These are phyloP conservation scores for Melanotaenia nigrans DNA, from an alignment of 2,797 vertebrate genomes.

Conservation along the genomic window DNA sequence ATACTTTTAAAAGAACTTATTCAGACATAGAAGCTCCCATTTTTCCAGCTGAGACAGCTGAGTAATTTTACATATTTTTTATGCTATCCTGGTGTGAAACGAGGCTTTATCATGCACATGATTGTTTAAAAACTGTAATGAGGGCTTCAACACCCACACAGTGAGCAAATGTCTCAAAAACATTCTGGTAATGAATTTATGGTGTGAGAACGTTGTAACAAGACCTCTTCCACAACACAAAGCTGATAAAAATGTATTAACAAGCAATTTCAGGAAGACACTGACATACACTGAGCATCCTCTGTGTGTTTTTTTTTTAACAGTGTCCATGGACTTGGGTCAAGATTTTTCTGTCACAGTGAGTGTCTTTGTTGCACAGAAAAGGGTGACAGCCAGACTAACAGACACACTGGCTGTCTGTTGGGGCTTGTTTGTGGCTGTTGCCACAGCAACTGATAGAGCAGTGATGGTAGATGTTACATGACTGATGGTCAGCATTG, in stretches of 20 bases:
- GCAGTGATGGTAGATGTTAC: constrained; percentile 44
- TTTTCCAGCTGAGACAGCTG: background rate
- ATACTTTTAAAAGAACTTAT: background rate
- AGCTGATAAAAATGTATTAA: background rate
- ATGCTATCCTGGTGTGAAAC: background rate
- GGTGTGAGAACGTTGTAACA: background rate
- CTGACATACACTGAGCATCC: constrained; percentile 18
- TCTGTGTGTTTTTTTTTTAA: constrained; percentile 25
- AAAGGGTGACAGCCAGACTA: constrained; percentile 41
- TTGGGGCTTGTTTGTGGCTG: constrained; percentile 83
- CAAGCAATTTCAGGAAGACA: background rate
- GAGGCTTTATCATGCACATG: background rate
- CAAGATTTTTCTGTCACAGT: constrained; percentile 49
- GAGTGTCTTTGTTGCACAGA: constrained; percentile 69
- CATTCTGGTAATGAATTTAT: background rate
- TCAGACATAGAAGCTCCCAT: background rate
- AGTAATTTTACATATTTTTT: background rate
- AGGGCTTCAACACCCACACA: background rate
- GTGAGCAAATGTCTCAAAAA: background rate
- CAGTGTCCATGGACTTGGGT: constrained; percentile 5
- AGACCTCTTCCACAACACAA: background rate
- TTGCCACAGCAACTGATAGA: constrained; percentile 68
- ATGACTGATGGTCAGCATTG: constrained; percentile 3
- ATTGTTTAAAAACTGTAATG: background rate
- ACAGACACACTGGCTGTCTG: constrained; percentile 56